Evolutionary conservation across 2,113 vertebrate species (phyloP).

Genomic region (Lucifuga dentata): DNA sequence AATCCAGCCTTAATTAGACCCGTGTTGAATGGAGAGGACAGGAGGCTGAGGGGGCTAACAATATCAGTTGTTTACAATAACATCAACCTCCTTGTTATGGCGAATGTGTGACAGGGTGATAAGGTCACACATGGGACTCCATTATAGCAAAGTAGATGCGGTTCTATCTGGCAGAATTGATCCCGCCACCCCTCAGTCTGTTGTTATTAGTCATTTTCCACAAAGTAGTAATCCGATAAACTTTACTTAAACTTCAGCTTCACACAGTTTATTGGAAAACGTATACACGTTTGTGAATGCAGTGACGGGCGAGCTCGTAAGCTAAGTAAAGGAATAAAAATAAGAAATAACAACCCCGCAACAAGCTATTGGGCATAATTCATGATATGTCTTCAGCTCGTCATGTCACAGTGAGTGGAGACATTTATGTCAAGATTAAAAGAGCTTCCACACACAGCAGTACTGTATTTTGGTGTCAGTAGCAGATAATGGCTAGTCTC

Average conservation of each 20-base stretch:
- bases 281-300: not conserved
- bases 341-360: not conserved
- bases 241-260: conserved; percentile 15
- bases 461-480: not conserved
- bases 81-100: conserved; percentile 70
- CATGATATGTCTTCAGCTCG: conserved; percentile 28
- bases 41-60: conserved; percentile 69
- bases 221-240: conserved; percentile 12
- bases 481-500: conserved; percentile 44
- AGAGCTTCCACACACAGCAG: not conserved
- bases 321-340: not conserved
- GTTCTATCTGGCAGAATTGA: conserved; percentile 64
- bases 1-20: conserved; percentile 77
- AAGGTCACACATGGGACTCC: conserved; percentile 75
- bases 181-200: conserved; percentile 35
- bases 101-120: conserved; percentile 68
- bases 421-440: conserved; percentile 37
- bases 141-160: conserved; percentile 64
- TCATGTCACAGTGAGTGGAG: conserved; percentile 25
- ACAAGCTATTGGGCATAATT: conserved; percentile 13
- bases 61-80: conserved; percentile 78
- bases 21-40: conserved; percentile 56
- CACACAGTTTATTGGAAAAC: conserved; percentile 10
- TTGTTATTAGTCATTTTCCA: conserved; percentile 18
- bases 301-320: conserved; percentile 9